Percentiles rank a stretch among this genome's conserved stretches.
phyloP scores from a whole-genome alignment of 2,797 vertebrate genomes.

The Pyrrhura leucotis region DNA sequence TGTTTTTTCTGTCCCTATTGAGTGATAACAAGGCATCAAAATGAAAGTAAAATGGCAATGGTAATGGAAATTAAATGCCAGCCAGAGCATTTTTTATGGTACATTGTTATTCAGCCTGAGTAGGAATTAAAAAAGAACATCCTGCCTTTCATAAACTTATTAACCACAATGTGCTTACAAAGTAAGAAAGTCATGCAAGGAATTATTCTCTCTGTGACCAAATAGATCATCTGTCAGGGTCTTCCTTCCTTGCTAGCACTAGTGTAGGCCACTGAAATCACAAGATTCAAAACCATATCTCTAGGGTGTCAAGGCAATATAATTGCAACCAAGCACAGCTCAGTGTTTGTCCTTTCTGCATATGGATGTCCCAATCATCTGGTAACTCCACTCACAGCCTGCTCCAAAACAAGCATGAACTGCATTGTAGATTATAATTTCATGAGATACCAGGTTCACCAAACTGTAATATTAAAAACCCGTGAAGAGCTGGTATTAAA shows the following conservation, averaged over 20 bases:
- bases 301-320: not conserved
- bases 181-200: not conserved
- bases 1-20: not conserved
- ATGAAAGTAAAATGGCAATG: not conserved
- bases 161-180: not conserved
- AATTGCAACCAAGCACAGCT: not conserved
- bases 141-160: not conserved
- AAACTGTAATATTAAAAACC: not conserved
- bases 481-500: not conserved
- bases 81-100: not conserved
- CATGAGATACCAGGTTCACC: not conserved
- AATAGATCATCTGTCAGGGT: not conserved
- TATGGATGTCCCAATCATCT: rapidly evolving
- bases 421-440: not conserved
- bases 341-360: rapidly evolving
- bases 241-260: not conserved
- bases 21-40: not conserved
- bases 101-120: not conserved
- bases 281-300: not conserved
- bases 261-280: not conserved
- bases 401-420: not conserved
- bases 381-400: not conserved
- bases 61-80: not conserved
- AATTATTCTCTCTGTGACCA: not conserved
- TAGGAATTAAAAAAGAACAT: not conserved